These are phyloP conservation scores for Probaryconus sp. DNA, from an alignment of 1,140 invertebrate genomes.

Conservation along the genomic window DNA sequence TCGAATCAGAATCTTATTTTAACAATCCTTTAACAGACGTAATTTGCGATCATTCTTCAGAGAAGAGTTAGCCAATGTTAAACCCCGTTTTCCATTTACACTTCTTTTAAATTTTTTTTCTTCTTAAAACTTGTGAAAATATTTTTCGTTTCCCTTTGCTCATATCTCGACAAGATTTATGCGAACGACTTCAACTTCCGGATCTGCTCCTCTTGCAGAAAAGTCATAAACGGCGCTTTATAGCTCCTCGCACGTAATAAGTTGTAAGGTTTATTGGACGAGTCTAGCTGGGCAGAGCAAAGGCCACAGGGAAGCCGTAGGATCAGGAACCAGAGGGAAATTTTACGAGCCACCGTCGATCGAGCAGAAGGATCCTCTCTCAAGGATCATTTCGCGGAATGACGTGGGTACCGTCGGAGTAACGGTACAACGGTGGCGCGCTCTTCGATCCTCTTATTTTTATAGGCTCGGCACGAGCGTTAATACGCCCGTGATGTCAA, in stretches of 20 bases:
- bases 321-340: conserved; percentile 33
- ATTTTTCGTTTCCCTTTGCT: no score
- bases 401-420: conserved; percentile 1
- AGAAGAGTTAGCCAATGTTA: no score
- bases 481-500: conserved; percentile 32
- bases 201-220: neutral
- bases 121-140: no score
- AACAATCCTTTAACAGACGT: no score
- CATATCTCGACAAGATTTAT: no score
- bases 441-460: neutral
- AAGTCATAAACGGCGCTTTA: conserved; percentile 25
- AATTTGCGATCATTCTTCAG: no score
- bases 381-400: neutral
- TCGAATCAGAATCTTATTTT: no score
- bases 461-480: neutral
- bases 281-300: conserved; percentile 12
- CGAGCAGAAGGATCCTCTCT: neutral
- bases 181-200: conserved; percentile 8
- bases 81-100: no score
- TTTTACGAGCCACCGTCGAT: conserved; percentile 51
- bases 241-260: conserved; percentile 41
- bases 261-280: conserved; percentile 52
- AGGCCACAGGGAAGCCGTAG: conserved; percentile 19
- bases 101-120: no score
- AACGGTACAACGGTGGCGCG: conserved; percentile 19